These are phyloP conservation scores for Drosophila mulleri DNA, from an alignment of 2,888 invertebrate species.

Conservation along the genomic window DNA sequence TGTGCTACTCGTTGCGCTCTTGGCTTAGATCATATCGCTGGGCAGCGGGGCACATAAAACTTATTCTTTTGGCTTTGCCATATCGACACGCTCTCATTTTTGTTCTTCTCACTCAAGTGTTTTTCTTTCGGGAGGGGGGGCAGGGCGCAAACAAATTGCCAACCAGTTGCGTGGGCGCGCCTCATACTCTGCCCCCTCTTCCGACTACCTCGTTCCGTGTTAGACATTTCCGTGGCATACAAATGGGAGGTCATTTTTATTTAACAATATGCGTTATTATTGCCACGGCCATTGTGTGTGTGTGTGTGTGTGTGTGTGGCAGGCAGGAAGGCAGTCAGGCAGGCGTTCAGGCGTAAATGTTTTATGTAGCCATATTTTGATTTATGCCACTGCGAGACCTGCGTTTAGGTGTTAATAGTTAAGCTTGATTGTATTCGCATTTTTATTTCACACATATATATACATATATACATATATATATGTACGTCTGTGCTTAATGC, in stretches of 20 bases:
- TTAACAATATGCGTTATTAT: slow-evolving; percentile 63
- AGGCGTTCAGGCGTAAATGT: slow-evolving; percentile 58
- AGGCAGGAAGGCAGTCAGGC: slow-evolving; percentile 2
- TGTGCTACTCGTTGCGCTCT: slow-evolving; percentile 35
- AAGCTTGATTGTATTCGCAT: slow-evolving; percentile 33
- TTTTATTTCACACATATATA: not conserved
- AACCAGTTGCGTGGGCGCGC: slow-evolving; percentile 67
- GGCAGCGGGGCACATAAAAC: slow-evolving; percentile 12
- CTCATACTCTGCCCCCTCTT: not conserved
- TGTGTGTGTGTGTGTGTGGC: slow-evolving; percentile 6
- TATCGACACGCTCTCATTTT: slow-evolving; percentile 57
- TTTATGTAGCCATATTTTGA: slow-evolving; percentile 74
- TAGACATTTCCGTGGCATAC: slow-evolving; percentile 59
- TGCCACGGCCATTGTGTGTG: slow-evolving; percentile 14
- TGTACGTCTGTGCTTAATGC: slow-evolving; percentile 26
- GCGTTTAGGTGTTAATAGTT: slow-evolving; percentile 75
- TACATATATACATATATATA: not conserved
- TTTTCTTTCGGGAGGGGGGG: not conserved
- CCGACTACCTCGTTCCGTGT: slow-evolving; percentile 40
- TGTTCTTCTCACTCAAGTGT: slow-evolving; percentile 28
- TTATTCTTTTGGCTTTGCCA: slow-evolving; percentile 16
- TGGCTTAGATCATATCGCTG: slow-evolving; percentile 1
- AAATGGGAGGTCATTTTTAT: slow-evolving; percentile 68
- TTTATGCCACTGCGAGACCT: slow-evolving; percentile 52
- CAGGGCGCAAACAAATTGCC: slow-evolving; percentile 53